Percentiles rank a stretch among this genome's conserved stretches.
These are phyloP conservation scores for Lepeophtheirus nordmannii DNA, from an alignment of 2,888 invertebrate genomes.

Conservation along the genomic window DNA sequence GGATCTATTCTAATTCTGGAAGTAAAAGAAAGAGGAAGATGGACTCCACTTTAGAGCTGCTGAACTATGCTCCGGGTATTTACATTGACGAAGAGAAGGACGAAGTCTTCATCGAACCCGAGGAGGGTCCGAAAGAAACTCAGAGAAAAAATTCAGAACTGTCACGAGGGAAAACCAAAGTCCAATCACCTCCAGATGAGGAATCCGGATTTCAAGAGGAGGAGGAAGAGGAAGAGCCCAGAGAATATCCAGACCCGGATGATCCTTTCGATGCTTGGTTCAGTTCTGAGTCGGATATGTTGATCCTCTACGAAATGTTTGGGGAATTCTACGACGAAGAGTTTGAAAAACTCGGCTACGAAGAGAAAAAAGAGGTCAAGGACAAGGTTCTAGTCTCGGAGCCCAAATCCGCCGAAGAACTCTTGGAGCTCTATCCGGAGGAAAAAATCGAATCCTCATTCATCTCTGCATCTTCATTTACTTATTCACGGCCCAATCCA, in stretches of 20 bases:
- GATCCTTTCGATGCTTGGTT: background rate
- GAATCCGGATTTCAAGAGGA: background rate
- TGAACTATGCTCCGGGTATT: background rate
- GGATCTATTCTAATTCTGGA: too few species aligned
- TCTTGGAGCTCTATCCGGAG: background rate
- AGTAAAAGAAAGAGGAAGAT: background rate
- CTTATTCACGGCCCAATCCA: background rate
- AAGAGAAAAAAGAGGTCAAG: background rate
- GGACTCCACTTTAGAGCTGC: background rate
- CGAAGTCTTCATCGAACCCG: background rate
- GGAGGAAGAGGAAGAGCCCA: too few species aligned
- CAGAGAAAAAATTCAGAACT: too few species aligned
- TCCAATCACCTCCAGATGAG: background rate
- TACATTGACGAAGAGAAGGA: background rate
- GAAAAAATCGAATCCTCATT: background rate
- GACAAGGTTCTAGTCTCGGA: conserved; percentile 5
- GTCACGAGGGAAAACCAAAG: too few species aligned
- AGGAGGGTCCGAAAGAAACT: too few species aligned
- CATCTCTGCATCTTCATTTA: background rate
- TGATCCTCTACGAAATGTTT: background rate
- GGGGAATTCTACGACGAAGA: conserved; percentile 4
- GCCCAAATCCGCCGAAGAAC: background rate
- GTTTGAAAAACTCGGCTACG: background rate
- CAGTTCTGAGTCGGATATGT: background rate
- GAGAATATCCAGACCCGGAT: background rate